A percentile compares a stretch with the other conserved stretches of the same genome.
Conservation (phyloP, 1,140 invertebrate species). For the Himalopsyche phryganea region DNA sequence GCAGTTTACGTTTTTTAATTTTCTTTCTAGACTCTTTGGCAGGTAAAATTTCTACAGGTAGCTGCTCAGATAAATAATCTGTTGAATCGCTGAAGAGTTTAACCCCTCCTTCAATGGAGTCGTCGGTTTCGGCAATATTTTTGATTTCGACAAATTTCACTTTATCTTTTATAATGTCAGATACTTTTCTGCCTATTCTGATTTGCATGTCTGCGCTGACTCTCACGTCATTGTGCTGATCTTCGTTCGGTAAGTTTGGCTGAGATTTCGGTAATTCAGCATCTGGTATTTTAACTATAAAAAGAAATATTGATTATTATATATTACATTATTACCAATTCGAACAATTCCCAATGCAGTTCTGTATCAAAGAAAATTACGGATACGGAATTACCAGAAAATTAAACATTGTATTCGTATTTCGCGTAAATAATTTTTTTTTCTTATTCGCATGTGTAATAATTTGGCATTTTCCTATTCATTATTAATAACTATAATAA, state of each 20-base stretch:
- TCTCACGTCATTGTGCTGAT: slow-evolving; percentile 20
- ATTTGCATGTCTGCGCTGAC: slow-evolving; percentile 29
- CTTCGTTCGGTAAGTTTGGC: slow-evolving; percentile 17
- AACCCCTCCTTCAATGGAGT: slow-evolving; percentile 13
- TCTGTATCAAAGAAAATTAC: no score
- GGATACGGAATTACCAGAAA: no score
- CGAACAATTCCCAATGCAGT: no score
- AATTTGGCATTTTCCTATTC: no score
- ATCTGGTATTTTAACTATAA: no score
- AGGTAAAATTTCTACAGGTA: slow-evolving; percentile 8
- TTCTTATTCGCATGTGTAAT: no score
- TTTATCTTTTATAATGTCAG: slow-evolving; percentile 20
- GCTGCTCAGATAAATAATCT: slow-evolving; percentile 11
- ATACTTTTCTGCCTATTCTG: slow-evolving; percentile 26
- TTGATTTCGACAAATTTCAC: slow-evolving; percentile 24
- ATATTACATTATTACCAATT: no score
- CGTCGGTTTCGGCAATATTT: background rate
- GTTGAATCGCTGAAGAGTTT: slow-evolving; percentile 28
- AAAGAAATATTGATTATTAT: no score
- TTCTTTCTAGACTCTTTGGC: slow-evolving; percentile 19
- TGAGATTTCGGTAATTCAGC: slow-evolving; percentile 20
- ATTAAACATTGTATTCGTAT: no score
- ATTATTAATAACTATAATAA: no score
- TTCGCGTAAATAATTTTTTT: no score
- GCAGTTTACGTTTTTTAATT: slow-evolving; percentile 22